phyloP scores from a whole-genome alignment of 2,113 vertebrate species.

The Mobula birostris region DNA sequence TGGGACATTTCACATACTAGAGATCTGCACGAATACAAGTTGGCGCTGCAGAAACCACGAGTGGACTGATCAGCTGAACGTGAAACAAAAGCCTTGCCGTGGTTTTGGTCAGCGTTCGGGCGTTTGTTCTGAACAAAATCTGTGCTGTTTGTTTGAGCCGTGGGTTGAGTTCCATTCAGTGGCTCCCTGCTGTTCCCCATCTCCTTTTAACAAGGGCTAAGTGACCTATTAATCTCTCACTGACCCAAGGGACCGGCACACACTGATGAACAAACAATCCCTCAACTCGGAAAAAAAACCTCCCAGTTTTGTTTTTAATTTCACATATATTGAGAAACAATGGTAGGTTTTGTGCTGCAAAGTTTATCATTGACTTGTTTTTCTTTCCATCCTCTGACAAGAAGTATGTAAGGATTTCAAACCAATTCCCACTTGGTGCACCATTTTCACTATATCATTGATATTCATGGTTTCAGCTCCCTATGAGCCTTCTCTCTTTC shows the following conservation, averaged over 20 bases:
- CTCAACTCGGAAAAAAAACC: neutral
- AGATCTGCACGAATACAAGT: neutral
- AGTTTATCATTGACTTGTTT: constrained; percentile 17
- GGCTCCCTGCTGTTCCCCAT: neutral
- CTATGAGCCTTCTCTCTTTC: neutral
- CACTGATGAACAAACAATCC: neutral
- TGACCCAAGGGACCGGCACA: neutral
- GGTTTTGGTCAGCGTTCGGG: neutral
- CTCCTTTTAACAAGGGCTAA: constrained; percentile 15
- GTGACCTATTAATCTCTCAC: constrained; percentile 7
- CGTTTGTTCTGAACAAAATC: neutral
- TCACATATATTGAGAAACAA: neutral
- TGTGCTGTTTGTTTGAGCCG: neutral
- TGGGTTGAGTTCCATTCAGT: neutral
- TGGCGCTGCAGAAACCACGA: neutral
- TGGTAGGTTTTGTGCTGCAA: neutral
- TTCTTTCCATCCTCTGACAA: neutral
- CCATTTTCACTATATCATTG: neutral
- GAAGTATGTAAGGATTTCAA: neutral
- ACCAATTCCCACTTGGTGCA: neutral
- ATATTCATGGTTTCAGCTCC: neutral
- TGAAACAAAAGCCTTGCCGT: neutral
- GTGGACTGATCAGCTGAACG: neutral
- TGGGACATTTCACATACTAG: neutral
- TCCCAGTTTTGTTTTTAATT: neutral